Conservation (phyloP, 2,888 invertebrate genomes). For the Muschampia plurimacula region DNA sequence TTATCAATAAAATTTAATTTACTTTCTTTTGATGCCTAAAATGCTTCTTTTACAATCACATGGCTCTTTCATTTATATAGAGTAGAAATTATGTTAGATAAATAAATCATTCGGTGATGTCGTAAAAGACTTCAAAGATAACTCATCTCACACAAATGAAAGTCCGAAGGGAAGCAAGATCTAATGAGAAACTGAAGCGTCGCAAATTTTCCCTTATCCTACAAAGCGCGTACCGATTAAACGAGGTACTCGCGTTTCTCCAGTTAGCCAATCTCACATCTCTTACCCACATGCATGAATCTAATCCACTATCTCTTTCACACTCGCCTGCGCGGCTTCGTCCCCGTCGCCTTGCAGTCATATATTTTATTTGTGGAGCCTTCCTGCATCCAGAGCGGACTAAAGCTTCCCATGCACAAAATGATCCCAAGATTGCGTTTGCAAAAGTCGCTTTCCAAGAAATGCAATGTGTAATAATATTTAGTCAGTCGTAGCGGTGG, state of each 20-base stretch:
- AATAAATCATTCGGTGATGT: neutral
- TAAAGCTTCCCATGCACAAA: slow-evolving; percentile 72
- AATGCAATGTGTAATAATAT: slow-evolving; percentile 37
- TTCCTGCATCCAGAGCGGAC: slow-evolving; percentile 81
- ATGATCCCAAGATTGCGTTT: slow-evolving; percentile 52
- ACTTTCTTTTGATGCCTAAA: too few species aligned
- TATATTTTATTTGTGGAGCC: slow-evolving; percentile 85
- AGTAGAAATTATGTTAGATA: neutral
- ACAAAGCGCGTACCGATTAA: slow-evolving; percentile 84
- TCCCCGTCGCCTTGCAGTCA: slow-evolving; percentile 83
- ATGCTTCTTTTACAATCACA: neutral
- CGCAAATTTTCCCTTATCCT: slow-evolving; percentile 79
- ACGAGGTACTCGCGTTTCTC: slow-evolving; percentile 85
- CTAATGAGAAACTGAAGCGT: slow-evolving; percentile 59
- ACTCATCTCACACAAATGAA: slow-evolving; percentile 13
- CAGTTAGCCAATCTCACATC: slow-evolving; percentile 75
- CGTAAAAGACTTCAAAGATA: neutral
- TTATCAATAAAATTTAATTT: neutral
- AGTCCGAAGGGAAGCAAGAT: slow-evolving; percentile 23
- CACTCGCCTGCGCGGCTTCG: slow-evolving; percentile 76
- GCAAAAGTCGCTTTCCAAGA: slow-evolving; percentile 40
- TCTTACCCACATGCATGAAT: slow-evolving; percentile 54
- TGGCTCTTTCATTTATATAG: neutral
- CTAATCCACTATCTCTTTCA: slow-evolving; percentile 57
- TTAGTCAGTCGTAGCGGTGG: slow-evolving; percentile 37